Percentiles rank a stretch among this genome's conserved stretches.
Conservation (phyloP, 1,140 invertebrate genomes). For the Psix sp. region DNA sequence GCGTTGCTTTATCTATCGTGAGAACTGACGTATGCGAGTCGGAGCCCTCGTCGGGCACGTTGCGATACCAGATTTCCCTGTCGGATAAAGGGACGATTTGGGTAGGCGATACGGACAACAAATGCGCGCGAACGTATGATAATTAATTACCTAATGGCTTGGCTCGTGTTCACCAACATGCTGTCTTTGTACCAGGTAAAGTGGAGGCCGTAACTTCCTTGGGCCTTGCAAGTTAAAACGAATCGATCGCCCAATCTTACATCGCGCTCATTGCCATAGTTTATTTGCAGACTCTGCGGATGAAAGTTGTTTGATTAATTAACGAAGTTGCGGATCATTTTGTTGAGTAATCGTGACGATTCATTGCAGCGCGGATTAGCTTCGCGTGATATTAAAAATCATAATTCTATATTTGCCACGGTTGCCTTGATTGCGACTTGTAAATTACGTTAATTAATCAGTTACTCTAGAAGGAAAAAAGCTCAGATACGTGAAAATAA, state of each 20-base stretch:
- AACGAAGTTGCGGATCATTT: slow-evolving; percentile 46
- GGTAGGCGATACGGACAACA: no score
- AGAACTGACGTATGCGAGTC: slow-evolving; percentile 84
- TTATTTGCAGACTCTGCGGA: slow-evolving; percentile 71
- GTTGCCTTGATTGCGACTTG: neutral
- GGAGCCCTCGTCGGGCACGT: slow-evolving; percentile 79
- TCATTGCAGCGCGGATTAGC: slow-evolving; percentile 31
- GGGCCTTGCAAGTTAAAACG: slow-evolving; percentile 84
- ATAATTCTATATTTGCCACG: slow-evolving; percentile 8
- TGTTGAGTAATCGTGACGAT: slow-evolving; percentile 47
- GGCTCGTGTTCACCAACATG: slow-evolving; percentile 83
- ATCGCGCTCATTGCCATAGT: slow-evolving; percentile 74
- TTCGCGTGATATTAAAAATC: no score
- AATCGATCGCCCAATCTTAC: slow-evolving; percentile 86
- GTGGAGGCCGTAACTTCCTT: slow-evolving; percentile 84
- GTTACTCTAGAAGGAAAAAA: no score
- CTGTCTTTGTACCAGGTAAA: slow-evolving; percentile 90
- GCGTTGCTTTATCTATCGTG: slow-evolving; percentile 81
- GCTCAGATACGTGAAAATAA: neutral
- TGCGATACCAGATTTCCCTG: slow-evolving; percentile 74
- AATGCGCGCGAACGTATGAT: slow-evolving; percentile 20
- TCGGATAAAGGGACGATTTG: no score
- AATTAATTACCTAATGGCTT: slow-evolving; percentile 81
- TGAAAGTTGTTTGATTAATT: slow-evolving; percentile 55
- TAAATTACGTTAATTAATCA: no score